Conservation (phyloP, 1,140 invertebrate species). For the Hylaeus volcanicus region DNA sequence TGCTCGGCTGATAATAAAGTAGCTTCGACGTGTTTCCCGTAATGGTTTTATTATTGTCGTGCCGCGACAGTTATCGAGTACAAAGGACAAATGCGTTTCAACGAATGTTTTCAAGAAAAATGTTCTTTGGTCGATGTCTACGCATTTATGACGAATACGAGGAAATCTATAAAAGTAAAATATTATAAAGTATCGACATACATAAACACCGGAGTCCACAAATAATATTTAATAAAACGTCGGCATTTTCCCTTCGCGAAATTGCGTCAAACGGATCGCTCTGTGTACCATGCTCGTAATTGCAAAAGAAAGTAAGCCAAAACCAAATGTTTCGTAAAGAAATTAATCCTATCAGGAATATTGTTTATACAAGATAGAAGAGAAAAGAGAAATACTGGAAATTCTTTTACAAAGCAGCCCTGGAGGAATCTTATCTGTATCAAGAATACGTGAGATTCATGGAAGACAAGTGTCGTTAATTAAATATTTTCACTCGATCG, state of each 20-base stretch:
- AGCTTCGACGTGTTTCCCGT: not conserved
- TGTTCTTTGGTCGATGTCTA: no score
- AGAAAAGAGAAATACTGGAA: not conserved
- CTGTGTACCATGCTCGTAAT: not conserved
- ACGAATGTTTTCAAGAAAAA: not conserved
- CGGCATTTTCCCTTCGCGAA: no score
- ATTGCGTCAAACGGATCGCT: not conserved
- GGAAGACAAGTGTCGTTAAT: conserved; percentile 10
- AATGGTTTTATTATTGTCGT: not conserved
- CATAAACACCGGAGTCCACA: no score
- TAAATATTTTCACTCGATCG: conserved; percentile 20
- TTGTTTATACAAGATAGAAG: not conserved
- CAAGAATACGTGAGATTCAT: conserved; percentile 1
- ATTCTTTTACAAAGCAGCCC: not conserved
- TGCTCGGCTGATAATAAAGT: conserved; percentile 11
- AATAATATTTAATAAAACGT: no score
- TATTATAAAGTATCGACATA: no score
- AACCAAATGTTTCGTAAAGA: conserved; percentile 11
- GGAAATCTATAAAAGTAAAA: no score
- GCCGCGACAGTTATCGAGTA: no score
- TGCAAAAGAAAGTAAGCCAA: not conserved
- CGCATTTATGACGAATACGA: no score
- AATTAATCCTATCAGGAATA: not conserved
- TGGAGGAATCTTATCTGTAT: conserved; percentile 10
- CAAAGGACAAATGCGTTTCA: not conserved